phyloP scores from a whole-genome alignment of 1,140 invertebrate genomes.

The Penaeus indicus region DNA sequence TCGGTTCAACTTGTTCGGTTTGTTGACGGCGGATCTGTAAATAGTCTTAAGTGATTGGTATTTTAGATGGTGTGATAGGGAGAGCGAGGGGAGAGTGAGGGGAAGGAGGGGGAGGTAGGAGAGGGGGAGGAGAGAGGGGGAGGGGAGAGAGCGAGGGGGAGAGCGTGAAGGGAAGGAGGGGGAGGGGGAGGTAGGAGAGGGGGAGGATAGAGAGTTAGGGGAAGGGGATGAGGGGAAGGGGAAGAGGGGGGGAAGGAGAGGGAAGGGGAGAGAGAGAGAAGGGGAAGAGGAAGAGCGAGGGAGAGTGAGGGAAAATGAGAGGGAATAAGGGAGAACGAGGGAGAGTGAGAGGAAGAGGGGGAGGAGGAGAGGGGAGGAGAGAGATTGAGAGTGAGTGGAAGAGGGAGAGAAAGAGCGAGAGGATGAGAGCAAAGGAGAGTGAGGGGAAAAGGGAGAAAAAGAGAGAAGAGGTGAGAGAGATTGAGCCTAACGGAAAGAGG shows the following conservation, averaged over 20 bases:
- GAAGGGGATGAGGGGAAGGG: not conserved
- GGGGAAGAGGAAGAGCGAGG: not conserved
- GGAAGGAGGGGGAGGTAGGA: not conserved
- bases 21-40: too few relatives aligned
- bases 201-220: not conserved
- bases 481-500: not conserved
- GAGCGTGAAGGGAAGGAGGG: not conserved
- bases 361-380: too few relatives aligned
- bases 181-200: not conserved
- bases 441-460: not conserved
- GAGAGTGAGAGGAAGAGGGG: too few relatives aligned
- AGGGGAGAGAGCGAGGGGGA: not conserved
- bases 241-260: too few relatives aligned
- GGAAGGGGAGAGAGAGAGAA: not conserved
- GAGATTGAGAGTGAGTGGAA: too few relatives aligned
- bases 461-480: not conserved
- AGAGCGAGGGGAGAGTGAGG: too few relatives aligned
- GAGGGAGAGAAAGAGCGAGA: too few relatives aligned
- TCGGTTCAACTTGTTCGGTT: too few relatives aligned
- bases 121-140: not conserved
- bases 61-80: too few relatives aligned
- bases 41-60: too few relatives aligned
- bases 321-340: too few relatives aligned
- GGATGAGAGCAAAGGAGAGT: not conserved
- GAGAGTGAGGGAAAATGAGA: not conserved